Evolutionary conservation across 2,888 invertebrate genomes (phyloP).

Genomic region (Fragum sueziense): DNA sequence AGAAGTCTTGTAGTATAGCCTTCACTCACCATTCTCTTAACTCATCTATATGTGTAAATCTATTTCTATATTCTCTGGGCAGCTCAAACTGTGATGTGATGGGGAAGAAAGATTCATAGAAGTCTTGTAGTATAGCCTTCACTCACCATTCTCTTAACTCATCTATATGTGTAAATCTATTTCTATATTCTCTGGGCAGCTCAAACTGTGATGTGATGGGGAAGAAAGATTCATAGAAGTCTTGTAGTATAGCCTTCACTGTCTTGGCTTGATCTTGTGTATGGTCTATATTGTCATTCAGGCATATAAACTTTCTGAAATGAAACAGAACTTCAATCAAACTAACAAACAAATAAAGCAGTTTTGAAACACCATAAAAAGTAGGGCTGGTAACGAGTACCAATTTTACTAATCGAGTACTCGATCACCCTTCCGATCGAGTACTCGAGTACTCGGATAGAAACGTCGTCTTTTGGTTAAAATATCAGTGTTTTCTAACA

Average conservation of each 20-base stretch:
- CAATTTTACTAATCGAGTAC: too few relatives aligned
- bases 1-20: conserved; percentile 89
- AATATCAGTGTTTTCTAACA: too few relatives aligned
- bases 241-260: conserved; percentile 87
- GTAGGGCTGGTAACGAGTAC: too few relatives aligned
- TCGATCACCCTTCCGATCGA: too few relatives aligned
- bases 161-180: conserved; percentile 86
- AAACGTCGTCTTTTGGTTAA: too few relatives aligned
- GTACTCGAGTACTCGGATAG: too few relatives aligned
- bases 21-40: conserved; percentile 86
- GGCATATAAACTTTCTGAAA: conserved; percentile 90
- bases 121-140: conserved; percentile 87
- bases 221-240: conserved; percentile 89
- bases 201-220: conserved; percentile 89
- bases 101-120: conserved; percentile 89
- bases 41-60: conserved; percentile 86
- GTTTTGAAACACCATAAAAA: too few relatives aligned
- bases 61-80: conserved; percentile 87
- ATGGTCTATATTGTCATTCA: conserved; percentile 90
- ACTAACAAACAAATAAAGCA: too few relatives aligned
- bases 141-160: conserved; percentile 85
- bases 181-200: conserved; percentile 87
- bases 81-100: conserved; percentile 89
- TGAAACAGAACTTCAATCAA: background rate
- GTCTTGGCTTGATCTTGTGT: conserved; percentile 85